Conservation (phyloP, 2,888 invertebrate species). For the Urechis unicinctus region DNA sequence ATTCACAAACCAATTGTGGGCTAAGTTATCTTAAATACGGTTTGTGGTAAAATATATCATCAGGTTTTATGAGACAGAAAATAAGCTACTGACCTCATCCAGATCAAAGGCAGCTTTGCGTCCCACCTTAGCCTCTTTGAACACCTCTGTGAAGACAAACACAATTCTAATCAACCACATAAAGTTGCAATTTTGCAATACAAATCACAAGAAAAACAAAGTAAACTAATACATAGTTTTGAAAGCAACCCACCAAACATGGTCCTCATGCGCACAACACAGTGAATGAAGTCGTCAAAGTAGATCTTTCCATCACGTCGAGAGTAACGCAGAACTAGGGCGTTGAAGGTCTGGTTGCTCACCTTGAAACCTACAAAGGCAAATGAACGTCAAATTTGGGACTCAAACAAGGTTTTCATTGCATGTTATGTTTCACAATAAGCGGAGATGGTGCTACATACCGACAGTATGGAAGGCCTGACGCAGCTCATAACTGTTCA, state of each 20-base stretch:
- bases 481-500: slow-evolving; percentile 47
- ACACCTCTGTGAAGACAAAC: too few relatives aligned
- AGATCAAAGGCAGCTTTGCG: too few relatives aligned
- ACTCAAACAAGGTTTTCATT: neutral
- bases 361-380: slow-evolving; percentile 62
- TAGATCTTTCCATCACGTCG: slow-evolving; percentile 71
- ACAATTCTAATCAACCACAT: too few relatives aligned
- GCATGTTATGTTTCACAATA: neutral
- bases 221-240: neutral
- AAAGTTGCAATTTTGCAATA: neutral
- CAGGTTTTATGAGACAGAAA: too few relatives aligned
- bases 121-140: too few relatives aligned
- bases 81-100: too few relatives aligned
- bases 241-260: slow-evolving; percentile 71
- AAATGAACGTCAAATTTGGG: neutral
- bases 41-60: too few relatives aligned
- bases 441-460: slow-evolving; percentile 14
- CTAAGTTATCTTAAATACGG: too few relatives aligned
- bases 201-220: neutral
- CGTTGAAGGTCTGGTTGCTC: slow-evolving; percentile 82
- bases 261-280: slow-evolving; percentile 83
- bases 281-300: slow-evolving; percentile 93
- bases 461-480: slow-evolving; percentile 41
- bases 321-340: slow-evolving; percentile 84
- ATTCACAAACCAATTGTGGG: too few relatives aligned